Percentiles rank a stretch among this genome's conserved stretches.
Conservation (phyloP, 2,113 vertebrate genomes). For the Petrocephalus microphthalmus region DNA sequence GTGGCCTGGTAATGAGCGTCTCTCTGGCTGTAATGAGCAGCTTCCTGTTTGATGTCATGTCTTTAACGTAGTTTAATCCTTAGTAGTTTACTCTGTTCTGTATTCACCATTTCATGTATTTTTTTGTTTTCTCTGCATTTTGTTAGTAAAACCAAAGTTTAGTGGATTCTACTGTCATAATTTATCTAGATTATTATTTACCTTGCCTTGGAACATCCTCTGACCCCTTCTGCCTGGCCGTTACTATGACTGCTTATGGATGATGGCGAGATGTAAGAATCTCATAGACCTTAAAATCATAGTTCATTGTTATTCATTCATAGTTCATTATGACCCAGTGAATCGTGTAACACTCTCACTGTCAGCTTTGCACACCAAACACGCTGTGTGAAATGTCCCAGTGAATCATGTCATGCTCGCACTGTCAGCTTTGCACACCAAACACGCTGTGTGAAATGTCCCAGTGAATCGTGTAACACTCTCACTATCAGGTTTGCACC, state of each 20-base stretch:
- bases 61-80: no score
- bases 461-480: no score
- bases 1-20: neutral
- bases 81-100: neutral
- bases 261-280: neutral
- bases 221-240: neutral
- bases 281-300: neutral
- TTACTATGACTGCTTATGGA: neutral
- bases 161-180: neutral
- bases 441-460: no score
- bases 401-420: no score
- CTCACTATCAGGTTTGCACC: no score
- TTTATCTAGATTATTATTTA: neutral
- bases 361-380: no score
- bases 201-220: neutral
- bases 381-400: no score
- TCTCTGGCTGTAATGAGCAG: neutral
- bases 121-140: neutral
- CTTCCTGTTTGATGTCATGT: conserved; percentile 4
- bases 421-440: no score
- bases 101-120: conserved; percentile 5
- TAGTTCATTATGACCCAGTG: neutral
- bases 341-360: no score
- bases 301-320: neutral
- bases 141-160: neutral